Conservation (phyloP, 1,140 invertebrate species). For the Chlorops oryzae region DNA sequence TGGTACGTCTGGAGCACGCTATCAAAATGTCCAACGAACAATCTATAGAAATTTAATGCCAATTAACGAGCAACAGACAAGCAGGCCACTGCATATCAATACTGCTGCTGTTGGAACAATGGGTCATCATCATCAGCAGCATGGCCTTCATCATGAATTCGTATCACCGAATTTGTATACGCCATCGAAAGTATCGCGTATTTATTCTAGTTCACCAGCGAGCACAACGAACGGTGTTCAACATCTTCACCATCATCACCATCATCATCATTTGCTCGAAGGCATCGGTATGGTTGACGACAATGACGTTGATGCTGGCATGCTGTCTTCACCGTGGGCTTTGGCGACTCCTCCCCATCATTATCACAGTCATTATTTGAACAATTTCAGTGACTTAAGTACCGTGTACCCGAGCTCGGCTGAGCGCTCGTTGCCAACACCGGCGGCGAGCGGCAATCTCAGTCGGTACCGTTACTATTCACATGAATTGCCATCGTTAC, state of each 20-base stretch:
- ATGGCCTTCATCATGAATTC: slow-evolving; percentile 49
- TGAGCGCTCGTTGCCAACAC: slow-evolving; percentile 70
- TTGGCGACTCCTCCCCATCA: slow-evolving; percentile 32
- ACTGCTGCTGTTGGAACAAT: slow-evolving; percentile 34
- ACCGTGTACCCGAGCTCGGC: slow-evolving; percentile 76
- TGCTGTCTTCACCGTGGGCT: slow-evolving; percentile 53
- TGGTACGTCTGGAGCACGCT: slow-evolving; percentile 26
- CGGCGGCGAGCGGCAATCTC: slow-evolving; percentile 51
- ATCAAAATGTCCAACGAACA: slow-evolving; percentile 36
- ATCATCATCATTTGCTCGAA: slow-evolving; percentile 19
- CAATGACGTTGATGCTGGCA: slow-evolving; percentile 8
- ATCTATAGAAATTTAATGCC: slow-evolving; percentile 28
- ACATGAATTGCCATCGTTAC: slow-evolving; percentile 65
- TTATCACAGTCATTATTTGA: slow-evolving; percentile 49
- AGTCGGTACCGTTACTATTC: slow-evolving; percentile 60
- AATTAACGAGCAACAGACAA: slow-evolving; percentile 13
- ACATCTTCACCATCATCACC: not conserved
- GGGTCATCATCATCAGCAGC: slow-evolving; percentile 21
- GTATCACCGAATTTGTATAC: slow-evolving; percentile 45
- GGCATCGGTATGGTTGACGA: too few species aligned
- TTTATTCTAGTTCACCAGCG: slow-evolving; percentile 62
- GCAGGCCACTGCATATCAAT: slow-evolving; percentile 39
- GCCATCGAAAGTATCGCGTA: slow-evolving; percentile 53
- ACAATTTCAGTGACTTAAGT: slow-evolving; percentile 76
- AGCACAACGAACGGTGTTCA: slow-evolving; percentile 55